Percentiles rank a stretch among this genome's conserved stretches.
phyloP scores from a whole-genome alignment of 1,140 invertebrate genomes.

The Zaprionus gabonicus region DNA sequence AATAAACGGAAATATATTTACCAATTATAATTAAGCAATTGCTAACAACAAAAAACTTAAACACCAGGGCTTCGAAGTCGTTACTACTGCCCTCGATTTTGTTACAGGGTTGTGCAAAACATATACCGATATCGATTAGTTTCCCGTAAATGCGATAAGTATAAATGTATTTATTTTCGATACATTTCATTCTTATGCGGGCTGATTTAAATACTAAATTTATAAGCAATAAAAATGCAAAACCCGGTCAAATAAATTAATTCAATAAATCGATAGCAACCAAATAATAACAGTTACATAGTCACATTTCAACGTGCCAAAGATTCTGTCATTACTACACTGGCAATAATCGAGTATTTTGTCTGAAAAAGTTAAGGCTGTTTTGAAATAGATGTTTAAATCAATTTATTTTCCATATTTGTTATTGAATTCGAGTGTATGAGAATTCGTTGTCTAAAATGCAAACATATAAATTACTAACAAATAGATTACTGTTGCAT shows the following conservation, averaged over 20 bases:
- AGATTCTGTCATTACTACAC: neutral
- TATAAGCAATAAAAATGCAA: neutral
- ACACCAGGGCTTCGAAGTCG: constrained; percentile 54
- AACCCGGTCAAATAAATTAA: too few species aligned
- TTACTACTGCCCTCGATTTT: constrained; percentile 36
- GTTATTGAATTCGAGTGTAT: constrained; percentile 13
- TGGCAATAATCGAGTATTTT: neutral
- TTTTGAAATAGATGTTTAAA: neutral
- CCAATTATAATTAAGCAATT: constrained; percentile 70
- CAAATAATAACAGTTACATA: too few species aligned
- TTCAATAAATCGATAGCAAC: too few species aligned
- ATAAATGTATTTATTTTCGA: neutral
- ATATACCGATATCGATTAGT: neutral
- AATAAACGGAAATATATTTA: constrained; percentile 36
- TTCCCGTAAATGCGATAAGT: neutral
- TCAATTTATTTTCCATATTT: neutral
- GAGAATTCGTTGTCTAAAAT: constrained; percentile 26
- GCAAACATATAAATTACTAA: constrained; percentile 19
- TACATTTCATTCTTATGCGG: neutral
- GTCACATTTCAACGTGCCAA: too few species aligned
- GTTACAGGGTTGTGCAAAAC: constrained; percentile 1
- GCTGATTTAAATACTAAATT: neutral
- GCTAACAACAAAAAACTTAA: constrained; percentile 62
- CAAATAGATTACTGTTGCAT: neutral
- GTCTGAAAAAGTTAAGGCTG: neutral